Conservation (phyloP, 2,888 invertebrate species). For the Thymelicus sylvestris region DNA sequence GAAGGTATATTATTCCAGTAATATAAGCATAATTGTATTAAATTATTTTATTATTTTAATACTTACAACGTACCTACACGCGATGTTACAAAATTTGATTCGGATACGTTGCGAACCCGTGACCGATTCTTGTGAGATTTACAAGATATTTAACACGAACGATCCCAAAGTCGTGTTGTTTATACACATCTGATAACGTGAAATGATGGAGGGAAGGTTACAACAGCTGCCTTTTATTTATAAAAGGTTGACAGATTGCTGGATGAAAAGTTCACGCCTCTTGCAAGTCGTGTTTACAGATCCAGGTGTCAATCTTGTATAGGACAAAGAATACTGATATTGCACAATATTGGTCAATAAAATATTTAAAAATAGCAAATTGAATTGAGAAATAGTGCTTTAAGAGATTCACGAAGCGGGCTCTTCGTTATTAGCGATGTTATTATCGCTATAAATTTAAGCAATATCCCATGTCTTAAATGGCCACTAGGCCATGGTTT, state of each 20-base stretch:
- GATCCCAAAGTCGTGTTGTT: slow-evolving; percentile 8
- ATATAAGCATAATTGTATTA: too few relatives aligned
- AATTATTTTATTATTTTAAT: too few relatives aligned
- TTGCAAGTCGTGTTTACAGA: background rate
- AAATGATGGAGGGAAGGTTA: slow-evolving; percentile 1
- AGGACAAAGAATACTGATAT: background rate
- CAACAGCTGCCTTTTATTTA: background rate
- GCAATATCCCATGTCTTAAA: too few relatives aligned
- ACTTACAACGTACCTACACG: too few relatives aligned
- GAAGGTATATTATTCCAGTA: too few relatives aligned
- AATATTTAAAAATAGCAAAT: background rate
- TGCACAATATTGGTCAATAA: background rate
- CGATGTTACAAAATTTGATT: background rate
- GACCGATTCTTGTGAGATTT: background rate
- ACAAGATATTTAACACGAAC: slow-evolving; percentile 5
- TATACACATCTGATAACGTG: slow-evolving; percentile 14
- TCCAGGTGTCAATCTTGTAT: background rate
- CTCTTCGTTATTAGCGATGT: too few relatives aligned
- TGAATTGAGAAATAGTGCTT: too few relatives aligned
- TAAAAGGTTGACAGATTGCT: background rate
- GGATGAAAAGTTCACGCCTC: background rate
- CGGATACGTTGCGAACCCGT: background rate
- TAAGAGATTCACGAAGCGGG: too few relatives aligned
- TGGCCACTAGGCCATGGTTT: too few relatives aligned
- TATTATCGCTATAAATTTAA: too few relatives aligned